Base-by-base conservation (phyloP, 2,797 vertebrate species). In the Danio jaintianensis region DNA sequence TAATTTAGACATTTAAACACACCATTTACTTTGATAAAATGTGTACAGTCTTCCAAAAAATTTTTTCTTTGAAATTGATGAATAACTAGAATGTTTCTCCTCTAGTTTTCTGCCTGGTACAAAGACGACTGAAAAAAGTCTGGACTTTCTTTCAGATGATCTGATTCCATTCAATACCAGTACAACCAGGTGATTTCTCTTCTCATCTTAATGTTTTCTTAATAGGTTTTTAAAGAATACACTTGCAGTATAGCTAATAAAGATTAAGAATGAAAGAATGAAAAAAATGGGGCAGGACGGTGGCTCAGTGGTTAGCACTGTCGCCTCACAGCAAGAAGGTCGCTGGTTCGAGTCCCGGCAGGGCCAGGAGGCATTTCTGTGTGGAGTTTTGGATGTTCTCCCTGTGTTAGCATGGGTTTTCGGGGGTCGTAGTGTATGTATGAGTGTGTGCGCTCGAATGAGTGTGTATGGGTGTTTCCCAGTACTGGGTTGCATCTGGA, bases 131-230 rank as follows among this genome's bases (percentile, higher is more conserved):
- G 76, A 70, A 3, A 10, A 42, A 47, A 16, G 79, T 38, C 79
- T 89, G 82, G 86, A 92, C 71, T 75, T 90, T 67, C 88, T 91
- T 45, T 76, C 88, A 18, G 52, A 87, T 61, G 87, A 90, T 79
- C 71, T 89, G 52, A 88, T 88, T 50, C 72, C 83, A 50, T 82
- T 89, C 67, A 84, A 85, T 71, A 87, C 84, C 40, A 72, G 80
- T 4, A 7, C 52, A 53, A 63, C 4, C 77, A 91, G 86, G 92
- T 93, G 70, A 89, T 22, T 20, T 4, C 82, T 80, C 50, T 61
- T 68, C 76, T 84, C 62, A 16, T 1, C 18, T 50, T 15, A 4
- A n/a, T 78, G 11, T 53, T 71, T 82, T 47, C 53, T 13, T 62
- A 43, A 4, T 3, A 15, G 15, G 0, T 36, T 76, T 29, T n/a